These are phyloP conservation scores for Aradophagus sp. DNA, from an alignment of 1,140 invertebrate genomes.

Conservation along the genomic window DNA sequence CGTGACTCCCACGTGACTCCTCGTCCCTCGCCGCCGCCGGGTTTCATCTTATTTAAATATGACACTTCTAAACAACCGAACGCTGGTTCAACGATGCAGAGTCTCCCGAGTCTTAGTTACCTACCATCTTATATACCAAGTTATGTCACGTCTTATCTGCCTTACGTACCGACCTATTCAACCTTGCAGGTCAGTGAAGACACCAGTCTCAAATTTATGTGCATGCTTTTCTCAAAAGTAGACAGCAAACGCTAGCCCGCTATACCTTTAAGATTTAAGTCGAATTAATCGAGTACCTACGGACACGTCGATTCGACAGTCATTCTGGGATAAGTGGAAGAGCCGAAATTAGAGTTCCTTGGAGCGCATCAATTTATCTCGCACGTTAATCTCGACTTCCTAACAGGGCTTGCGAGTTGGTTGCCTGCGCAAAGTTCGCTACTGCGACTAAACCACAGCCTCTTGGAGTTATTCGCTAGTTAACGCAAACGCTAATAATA, in stretches of 20 bases:
- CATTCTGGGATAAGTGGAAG: no score
- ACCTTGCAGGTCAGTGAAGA: constrained; percentile 55
- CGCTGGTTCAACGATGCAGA: constrained; percentile 48
- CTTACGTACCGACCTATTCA: constrained; percentile 54
- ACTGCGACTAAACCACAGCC: constrained; percentile 16
- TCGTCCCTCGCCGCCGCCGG: constrained; percentile 61
- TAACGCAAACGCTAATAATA: constrained; percentile 44
- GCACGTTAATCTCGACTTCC: constrained; percentile 11
- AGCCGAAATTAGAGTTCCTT: no score
- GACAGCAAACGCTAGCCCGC: constrained; percentile 1
- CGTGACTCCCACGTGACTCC: constrained; percentile 65
- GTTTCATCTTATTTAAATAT: constrained; percentile 48
- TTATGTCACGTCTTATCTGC: constrained; percentile 32
- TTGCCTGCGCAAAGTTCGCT: constrained; percentile 1
- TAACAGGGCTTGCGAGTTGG: constrained; percentile 3
- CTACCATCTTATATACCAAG: constrained; percentile 30
- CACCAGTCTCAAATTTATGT: neutral
- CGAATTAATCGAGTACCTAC: no score
- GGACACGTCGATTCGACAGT: no score
- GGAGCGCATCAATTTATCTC: constrained; percentile 1
- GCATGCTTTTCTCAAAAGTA: constrained; percentile 22
- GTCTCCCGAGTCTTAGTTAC: constrained; percentile 43
- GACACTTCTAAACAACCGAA: constrained; percentile 42
- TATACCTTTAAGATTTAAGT: no score
- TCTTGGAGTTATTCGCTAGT: constrained; percentile 28